Evolutionary conservation across 2,888 invertebrate species (phyloP), one percentile per base, ranked within the genome.

Genomic region (Dryocosmus kuriphilus): DNA sequence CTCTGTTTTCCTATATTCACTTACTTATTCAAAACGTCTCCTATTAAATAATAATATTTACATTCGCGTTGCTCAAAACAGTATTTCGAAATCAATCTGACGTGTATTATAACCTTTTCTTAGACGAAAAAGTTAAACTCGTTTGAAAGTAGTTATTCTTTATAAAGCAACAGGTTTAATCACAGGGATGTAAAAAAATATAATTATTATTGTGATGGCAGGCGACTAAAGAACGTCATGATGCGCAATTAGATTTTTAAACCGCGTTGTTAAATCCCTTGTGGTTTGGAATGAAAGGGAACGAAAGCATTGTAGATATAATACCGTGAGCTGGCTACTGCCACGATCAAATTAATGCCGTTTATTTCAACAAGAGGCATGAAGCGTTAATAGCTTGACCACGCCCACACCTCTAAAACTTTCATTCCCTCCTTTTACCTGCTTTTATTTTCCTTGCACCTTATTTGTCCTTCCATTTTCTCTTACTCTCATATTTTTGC

Each of bases 321-420:
- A n/a, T 32, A 32, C 9, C 30, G n/a, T 9, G 35, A 35, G 62
- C 32, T 24, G 57, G 19, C 8, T 35, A 62, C n/a, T 62, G 62
- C 62, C 11, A 62, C n/a, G 19, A 32, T 8, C 9, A 62, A 35
- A 35, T 62, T 62, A 35, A 30, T 62, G 35, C 62, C 62, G 7
- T 32, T 30, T 32, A 32, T n/a, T 62, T 62, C 35, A 11, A 62
- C 32, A 32, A 11, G 9, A 62, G 62, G 3, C 55, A 22, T 55
- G 57, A 24, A 57, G 57, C 57, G 57, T 24, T 62, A 62, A 62
- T 62, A n/a, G 35, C 8, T n/a, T 35, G 62, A 62, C 35, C 62
- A 62, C 62, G 35, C 62, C 62, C 62, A 62, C 35, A 62, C n/a
- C 32, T 22, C 19, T 32, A 35, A 9, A 8, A 62, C 32, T 62